Conservation (phyloP, 2,113 vertebrate species). For the Alethe diademata region DNA sequence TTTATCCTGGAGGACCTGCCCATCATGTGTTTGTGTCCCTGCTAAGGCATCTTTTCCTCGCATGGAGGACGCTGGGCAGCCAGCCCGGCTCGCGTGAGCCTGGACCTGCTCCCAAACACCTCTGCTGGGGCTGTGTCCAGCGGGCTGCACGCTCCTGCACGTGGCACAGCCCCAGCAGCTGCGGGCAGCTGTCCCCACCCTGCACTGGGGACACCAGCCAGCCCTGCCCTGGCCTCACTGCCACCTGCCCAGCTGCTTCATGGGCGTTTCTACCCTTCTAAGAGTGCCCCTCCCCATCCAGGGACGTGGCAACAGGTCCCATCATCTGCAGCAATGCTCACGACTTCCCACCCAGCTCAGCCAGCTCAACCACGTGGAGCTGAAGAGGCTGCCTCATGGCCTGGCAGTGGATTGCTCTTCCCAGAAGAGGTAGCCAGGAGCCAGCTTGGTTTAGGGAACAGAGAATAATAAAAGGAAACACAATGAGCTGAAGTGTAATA, state of each 20-base stretch:
- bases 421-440: neutral
- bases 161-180: neutral
- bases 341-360: neutral
- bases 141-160: neutral
- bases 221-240: accelerated
- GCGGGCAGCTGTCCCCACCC: neutral
- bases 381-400: neutral
- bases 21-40: neutral
- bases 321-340: accelerated
- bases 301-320: accelerated
- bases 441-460: neutral
- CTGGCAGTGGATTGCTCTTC: neutral
- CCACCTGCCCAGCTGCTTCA: neutral
- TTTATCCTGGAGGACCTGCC: conserved; percentile 5
- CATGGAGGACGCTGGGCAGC: neutral
- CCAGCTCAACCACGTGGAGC: accelerated
- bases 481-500: neutral
- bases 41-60: neutral
- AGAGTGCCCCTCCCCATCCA: neutral
- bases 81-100: neutral
- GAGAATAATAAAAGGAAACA: neutral
- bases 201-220: accelerated
- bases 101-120: conserved; percentile 48
- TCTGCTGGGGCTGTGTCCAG: neutral
- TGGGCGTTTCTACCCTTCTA: neutral